Conservation (phyloP, 2,113 vertebrate genomes). For the Erpornis zantholeuca region DNA sequence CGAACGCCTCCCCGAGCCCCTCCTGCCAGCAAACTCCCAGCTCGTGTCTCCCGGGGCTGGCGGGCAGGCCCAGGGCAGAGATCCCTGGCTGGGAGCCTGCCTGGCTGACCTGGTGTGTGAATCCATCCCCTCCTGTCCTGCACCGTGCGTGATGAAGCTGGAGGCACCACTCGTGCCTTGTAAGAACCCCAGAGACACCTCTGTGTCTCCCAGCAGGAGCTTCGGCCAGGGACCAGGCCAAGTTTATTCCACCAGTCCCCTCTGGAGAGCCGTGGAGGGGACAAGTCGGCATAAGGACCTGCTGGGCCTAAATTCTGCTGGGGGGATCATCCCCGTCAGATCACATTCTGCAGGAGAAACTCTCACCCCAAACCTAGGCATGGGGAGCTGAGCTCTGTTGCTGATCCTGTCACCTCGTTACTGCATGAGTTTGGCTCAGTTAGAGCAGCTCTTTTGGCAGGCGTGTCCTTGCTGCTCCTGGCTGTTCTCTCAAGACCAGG, state of each 20-base stretch:
- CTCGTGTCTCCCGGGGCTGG: neutral
- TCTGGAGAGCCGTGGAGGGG: neutral
- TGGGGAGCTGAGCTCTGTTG: neutral
- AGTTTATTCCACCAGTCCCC: neutral
- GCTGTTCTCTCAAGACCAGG: neutral
- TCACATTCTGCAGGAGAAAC: neutral
- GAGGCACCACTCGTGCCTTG: neutral
- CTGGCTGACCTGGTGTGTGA: neutral
- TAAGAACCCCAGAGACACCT: neutral
- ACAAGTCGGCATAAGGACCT: accelerated
- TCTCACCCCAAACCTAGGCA: accelerated
- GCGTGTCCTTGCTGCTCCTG: neutral
- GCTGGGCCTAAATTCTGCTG: neutral
- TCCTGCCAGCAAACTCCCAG: no score
- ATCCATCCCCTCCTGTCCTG: neutral
- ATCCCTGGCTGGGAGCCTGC: neutral
- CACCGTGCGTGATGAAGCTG: accelerated
- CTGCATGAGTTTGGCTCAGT: accelerated
- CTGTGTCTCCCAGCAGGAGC: neutral
- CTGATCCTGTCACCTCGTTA: neutral
- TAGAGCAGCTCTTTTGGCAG: neutral
- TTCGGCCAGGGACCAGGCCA: neutral
- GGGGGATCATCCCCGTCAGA: accelerated
- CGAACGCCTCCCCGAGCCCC: neutral
- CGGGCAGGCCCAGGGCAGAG: neutral